Percentiles rank a stretch among this genome's conserved stretches.
These are phyloP conservation scores for Varanus komodoensis DNA, from an alignment of 2,113 vertebrate species.

Conservation along the genomic window DNA sequence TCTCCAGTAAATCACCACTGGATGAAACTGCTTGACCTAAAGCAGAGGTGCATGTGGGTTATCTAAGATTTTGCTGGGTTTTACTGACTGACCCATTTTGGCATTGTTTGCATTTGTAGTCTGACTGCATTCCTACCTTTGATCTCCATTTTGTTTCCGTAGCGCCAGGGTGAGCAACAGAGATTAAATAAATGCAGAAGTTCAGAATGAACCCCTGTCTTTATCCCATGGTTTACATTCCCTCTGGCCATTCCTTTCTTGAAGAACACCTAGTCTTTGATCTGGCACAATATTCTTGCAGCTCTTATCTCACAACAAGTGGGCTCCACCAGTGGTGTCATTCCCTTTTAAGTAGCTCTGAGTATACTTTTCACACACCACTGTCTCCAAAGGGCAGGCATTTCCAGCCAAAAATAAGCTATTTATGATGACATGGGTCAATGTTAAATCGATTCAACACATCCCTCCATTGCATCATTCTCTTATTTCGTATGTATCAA, in stretches of 20 bases:
- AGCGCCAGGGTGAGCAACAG: slow-evolving; percentile 35
- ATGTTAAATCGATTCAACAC: background rate
- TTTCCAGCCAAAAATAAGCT: slow-evolving; percentile 14
- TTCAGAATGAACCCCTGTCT: background rate
- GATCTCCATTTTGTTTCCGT: slow-evolving; percentile 38
- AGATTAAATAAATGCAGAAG: slow-evolving; percentile 52
- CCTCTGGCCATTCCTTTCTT: slow-evolving; percentile 29
- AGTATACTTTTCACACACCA: slow-evolving; percentile 19
- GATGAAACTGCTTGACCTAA: background rate
- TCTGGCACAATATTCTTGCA: slow-evolving; percentile 4
- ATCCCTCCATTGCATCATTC: background rate
- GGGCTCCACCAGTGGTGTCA: background rate
- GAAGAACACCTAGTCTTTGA: slow-evolving; percentile 29
- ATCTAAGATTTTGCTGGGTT: slow-evolving; percentile 19
- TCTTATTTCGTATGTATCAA: background rate
- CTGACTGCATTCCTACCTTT: slow-evolving; percentile 20
- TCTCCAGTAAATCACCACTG: background rate
- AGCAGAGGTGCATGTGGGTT: background rate
- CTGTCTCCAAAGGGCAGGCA: slow-evolving; percentile 27
- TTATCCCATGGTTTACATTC: slow-evolving; percentile 31
- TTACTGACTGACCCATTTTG: slow-evolving; percentile 46
- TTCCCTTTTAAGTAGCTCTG: slow-evolving; percentile 26
- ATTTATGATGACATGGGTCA: slow-evolving; percentile 11
- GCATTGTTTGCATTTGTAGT: slow-evolving; percentile 30
- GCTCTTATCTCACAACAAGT: slow-evolving; percentile 51